These are phyloP conservation scores for Dioctria linearis DNA, from an alignment of 2,888 invertebrate species.

Conservation along the genomic window DNA sequence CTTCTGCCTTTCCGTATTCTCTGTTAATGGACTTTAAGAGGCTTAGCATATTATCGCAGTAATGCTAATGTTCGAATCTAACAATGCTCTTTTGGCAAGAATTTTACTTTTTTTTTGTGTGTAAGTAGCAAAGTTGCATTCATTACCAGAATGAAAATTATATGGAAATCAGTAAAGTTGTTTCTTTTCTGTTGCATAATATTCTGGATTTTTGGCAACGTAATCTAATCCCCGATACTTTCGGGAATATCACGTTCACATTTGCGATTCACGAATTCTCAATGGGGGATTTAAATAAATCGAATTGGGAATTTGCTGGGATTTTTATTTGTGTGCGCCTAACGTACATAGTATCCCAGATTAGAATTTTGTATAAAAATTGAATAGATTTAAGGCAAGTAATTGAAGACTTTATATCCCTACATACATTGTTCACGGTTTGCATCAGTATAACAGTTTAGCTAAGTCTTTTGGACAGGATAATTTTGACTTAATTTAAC, in stretches of 20 bases:
- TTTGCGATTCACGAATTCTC: not conserved
- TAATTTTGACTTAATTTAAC: no score
- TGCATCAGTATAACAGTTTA: no score
- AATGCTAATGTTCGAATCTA: not conserved
- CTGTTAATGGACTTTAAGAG: slow-evolving; percentile 2
- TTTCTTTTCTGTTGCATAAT: not conserved
- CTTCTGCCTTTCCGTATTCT: not conserved
- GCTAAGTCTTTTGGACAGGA: no score
- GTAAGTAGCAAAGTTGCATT: not conserved
- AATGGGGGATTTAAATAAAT: not conserved
- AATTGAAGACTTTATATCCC: no score
- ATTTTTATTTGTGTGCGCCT: no score
- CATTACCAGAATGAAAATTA: not conserved
- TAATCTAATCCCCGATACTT: not conserved
- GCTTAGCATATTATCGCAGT: not conserved
- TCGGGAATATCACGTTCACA: not conserved
- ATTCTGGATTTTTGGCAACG: not conserved
- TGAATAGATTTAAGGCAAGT: no score
- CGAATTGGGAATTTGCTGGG: not conserved
- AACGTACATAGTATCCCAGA: no score
- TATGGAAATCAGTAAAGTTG: slow-evolving; percentile 12
- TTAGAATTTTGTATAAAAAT: no score
- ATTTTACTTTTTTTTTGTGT: not conserved
- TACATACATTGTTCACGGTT: no score
- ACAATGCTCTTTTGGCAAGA: slow-evolving; percentile 2